Evolutionary conservation across 1,140 invertebrate genomes (phyloP).

Genomic region (Tribolium castaneum): DNA sequence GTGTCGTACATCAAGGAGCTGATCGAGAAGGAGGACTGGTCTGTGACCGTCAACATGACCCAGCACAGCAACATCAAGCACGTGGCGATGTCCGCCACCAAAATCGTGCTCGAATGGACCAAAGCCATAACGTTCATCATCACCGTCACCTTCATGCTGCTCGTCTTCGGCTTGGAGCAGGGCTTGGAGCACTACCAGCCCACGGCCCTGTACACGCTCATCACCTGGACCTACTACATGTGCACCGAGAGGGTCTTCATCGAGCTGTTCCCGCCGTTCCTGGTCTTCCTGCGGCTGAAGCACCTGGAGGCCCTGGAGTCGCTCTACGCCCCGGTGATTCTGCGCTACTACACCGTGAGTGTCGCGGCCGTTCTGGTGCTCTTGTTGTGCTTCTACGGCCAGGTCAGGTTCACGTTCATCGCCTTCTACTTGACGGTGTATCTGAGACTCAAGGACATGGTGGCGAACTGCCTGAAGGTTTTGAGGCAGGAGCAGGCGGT

Average conservation of each 20-base stretch:
- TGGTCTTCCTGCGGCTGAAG: slow-evolving; percentile 71
- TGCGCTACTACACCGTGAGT: slow-evolving; percentile 68
- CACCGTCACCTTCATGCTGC: slow-evolving; percentile 80
- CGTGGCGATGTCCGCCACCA: slow-evolving; percentile 83
- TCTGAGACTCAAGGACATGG: slow-evolving; percentile 73
- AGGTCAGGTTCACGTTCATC: slow-evolving; percentile 70
- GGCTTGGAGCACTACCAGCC: slow-evolving; percentile 80
- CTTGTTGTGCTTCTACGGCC: slow-evolving; percentile 67
- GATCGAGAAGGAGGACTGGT: slow-evolving; percentile 80
- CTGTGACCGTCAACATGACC: slow-evolving; percentile 77
- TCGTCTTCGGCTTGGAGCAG: slow-evolving; percentile 80
- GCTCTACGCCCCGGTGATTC: slow-evolving; percentile 74
- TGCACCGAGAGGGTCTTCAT: slow-evolving; percentile 79
- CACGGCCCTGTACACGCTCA: slow-evolving; percentile 70
- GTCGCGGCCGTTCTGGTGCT: slow-evolving; percentile 69
- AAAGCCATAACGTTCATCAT: slow-evolving; percentile 84
- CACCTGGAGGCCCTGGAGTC: slow-evolving; percentile 75
- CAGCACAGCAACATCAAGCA: slow-evolving; percentile 79
- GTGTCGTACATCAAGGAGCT: slow-evolving; percentile 79
- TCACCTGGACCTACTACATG: slow-evolving; percentile 78
- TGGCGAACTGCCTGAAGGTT: slow-evolving; percentile 67
- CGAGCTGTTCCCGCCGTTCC: slow-evolving; percentile 70
- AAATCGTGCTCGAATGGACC: slow-evolving; percentile 84
- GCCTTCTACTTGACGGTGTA: slow-evolving; percentile 76
- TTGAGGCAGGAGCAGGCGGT: slow-evolving; percentile 71